phyloP scores from a whole-genome alignment of 2,797 vertebrate genomes.

The Myripristis murdjan region DNA sequence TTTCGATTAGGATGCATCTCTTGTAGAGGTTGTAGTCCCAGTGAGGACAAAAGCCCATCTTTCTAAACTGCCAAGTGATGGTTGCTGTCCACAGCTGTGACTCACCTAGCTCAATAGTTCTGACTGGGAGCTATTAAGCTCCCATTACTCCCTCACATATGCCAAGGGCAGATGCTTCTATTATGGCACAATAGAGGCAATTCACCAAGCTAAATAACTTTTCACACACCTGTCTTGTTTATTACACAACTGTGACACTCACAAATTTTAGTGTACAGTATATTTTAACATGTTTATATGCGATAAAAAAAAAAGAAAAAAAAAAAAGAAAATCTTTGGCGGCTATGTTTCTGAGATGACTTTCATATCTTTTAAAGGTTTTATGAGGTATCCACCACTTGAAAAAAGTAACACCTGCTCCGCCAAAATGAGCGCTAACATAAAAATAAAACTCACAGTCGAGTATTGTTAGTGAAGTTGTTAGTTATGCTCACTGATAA shows the following conservation, averaged over 20 bases:
- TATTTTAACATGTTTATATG: conserved; percentile 4
- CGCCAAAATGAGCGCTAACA: too few relatives aligned
- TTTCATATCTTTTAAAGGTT: conserved; percentile 27
- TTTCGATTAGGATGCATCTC: conserved; percentile 47
- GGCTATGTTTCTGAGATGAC: conserved; percentile 21
- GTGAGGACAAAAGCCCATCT: conserved; percentile 6
- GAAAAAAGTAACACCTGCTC: background rate
- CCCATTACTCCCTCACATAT: conserved; percentile 65
- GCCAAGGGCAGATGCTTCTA: conserved; percentile 60
- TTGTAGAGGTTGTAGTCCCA: conserved; percentile 20
- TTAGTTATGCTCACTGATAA: background rate
- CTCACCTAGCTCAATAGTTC: conserved; percentile 62
- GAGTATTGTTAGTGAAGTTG: too few relatives aligned
- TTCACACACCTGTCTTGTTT: conserved; percentile 38
- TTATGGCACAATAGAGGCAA: conserved; percentile 39
- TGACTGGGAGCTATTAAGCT: conserved; percentile 63
- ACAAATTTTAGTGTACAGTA: conserved; percentile 5
- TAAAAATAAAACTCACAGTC: too few relatives aligned
- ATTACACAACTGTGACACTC: conserved; percentile 23
- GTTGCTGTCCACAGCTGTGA: conserved; percentile 62
- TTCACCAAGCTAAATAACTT: conserved; percentile 49
- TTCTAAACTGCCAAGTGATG: conserved; percentile 57
- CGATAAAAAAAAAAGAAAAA: conserved; percentile 5
- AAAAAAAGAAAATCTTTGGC: background rate
- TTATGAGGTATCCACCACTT: background rate